Percentiles rank a stretch among this genome's conserved stretches.
Evolutionary conservation across 37 sponge, comb jelly and placozoan species (phyloP).

Genomic region (Eunapius fragilis): DNA sequence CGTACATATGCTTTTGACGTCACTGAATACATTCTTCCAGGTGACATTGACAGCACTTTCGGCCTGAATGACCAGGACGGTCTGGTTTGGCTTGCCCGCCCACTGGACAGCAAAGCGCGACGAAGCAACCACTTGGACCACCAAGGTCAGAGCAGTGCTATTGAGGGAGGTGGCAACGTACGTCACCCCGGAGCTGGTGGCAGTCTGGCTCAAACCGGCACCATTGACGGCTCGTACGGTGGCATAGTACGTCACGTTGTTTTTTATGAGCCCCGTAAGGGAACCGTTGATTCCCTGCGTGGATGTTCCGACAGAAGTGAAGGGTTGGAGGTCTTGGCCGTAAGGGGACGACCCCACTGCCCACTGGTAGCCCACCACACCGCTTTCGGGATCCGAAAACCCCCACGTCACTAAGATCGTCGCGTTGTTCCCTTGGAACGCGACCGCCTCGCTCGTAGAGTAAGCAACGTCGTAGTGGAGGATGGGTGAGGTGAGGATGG

Average conservation of each 20-base stretch:
- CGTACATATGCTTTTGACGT: slow-evolving; percentile 75
- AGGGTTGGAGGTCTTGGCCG: slow-evolving; percentile 41
- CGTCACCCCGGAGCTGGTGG: slow-evolving; percentile 66
- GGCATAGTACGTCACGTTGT: slow-evolving; percentile 76
- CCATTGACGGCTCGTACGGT: slow-evolving; percentile 77
- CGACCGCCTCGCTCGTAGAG: slow-evolving; percentile 26
- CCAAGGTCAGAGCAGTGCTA: slow-evolving; percentile 21
- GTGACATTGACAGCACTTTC: slow-evolving; percentile 20
- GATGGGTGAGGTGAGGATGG: slow-evolving; percentile 28
- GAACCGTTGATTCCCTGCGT: slow-evolving; percentile 31
- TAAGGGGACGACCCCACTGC: slow-evolving; percentile 61
- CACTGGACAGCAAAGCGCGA: neutral
- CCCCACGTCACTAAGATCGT: slow-evolving; percentile 72
- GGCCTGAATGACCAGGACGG: slow-evolving; percentile 10
- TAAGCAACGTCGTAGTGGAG: slow-evolving; percentile 75
- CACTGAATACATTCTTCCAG: slow-evolving; percentile 61
- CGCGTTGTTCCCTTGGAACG: slow-evolving; percentile 74
- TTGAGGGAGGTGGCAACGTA: slow-evolving; percentile 67
- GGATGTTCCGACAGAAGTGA: slow-evolving; percentile 44
- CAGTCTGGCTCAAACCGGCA: slow-evolving; percentile 47
- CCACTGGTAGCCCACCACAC: slow-evolving; percentile 78
- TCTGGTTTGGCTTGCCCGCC: neutral
- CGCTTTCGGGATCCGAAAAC: slow-evolving; percentile 73
- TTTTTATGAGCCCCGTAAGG: slow-evolving; percentile 33
- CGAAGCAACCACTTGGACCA: slow-evolving; percentile 16